Conservation (phyloP, 2,797 vertebrate species). For the Tokudaia tokunoshimensis region DNA sequence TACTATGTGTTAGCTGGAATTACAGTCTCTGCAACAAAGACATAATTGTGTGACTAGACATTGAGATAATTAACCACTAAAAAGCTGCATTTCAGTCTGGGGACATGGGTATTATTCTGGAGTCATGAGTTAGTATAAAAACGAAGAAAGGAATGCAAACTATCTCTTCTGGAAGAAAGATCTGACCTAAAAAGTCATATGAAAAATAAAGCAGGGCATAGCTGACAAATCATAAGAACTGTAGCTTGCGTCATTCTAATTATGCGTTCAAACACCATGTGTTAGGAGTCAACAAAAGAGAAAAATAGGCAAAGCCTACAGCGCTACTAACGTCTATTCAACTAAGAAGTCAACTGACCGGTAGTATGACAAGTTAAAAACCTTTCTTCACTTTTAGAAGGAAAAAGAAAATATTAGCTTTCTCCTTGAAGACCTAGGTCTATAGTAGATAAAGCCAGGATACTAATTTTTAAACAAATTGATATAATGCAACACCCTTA, state of each 20-base stretch:
- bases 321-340: slow-evolving; percentile 44
- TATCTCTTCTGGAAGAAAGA: slow-evolving; percentile 57
- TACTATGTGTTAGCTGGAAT: slow-evolving; percentile 29
- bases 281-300: slow-evolving; percentile 52
- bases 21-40: slow-evolving; percentile 46
- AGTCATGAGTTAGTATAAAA: slow-evolving; percentile 65
- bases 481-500: neutral
- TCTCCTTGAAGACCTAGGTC: neutral
- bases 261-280: slow-evolving; percentile 40
- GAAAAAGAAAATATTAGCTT: neutral
- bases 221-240: neutral
- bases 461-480: neutral
- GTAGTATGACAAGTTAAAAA: neutral
- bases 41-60: slow-evolving; percentile 60
- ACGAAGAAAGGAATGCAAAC: slow-evolving; percentile 55
- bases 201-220: slow-evolving; percentile 62
- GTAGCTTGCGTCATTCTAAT: slow-evolving; percentile 49
- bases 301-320: slow-evolving; percentile 51
- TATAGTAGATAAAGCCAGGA: neutral
- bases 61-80: slow-evolving; percentile 21
- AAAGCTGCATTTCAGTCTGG: slow-evolving; percentile 37
- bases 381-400: neutral
- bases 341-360: neutral
- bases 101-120: slow-evolving; percentile 59
- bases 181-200: slow-evolving; percentile 66